A percentile compares a stretch with the other conserved stretches of the same genome.
Evolutionary conservation across 1,140 invertebrate genomes (phyloP).

Genomic region (Ditylenchus dipsaci): DNA sequence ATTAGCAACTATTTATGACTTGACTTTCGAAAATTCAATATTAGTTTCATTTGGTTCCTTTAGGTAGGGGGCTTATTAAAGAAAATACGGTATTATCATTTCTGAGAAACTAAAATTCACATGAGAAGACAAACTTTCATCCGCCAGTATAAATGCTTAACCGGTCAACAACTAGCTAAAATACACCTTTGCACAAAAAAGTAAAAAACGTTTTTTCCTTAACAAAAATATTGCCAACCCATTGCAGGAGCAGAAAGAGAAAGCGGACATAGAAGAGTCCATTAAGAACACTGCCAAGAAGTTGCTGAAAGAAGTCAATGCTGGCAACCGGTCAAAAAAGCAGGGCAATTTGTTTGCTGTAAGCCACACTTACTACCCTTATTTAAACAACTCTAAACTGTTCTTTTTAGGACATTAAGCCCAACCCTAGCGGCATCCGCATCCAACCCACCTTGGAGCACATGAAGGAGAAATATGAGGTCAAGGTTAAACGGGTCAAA

Average conservation of each 20-base stretch:
- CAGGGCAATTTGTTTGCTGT: not conserved
- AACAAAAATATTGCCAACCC: too few relatives aligned
- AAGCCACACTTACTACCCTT: not conserved
- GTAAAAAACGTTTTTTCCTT: too few relatives aligned
- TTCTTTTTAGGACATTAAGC: conserved; percentile 24
- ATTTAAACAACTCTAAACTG: not conserved
- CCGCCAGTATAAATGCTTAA: too few relatives aligned
- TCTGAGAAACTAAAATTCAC: too few relatives aligned
- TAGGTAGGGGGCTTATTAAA: too few relatives aligned
- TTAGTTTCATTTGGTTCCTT: too few relatives aligned
- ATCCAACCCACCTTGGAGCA: conserved; percentile 21
- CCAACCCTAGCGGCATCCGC: conserved; percentile 17
- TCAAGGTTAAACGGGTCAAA: conserved; percentile 4
- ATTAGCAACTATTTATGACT: too few relatives aligned
- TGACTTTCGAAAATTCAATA: too few relatives aligned
- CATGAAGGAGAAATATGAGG: conserved; percentile 36
- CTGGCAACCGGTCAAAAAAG: not conserved
- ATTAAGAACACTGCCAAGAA: conserved; percentile 44
- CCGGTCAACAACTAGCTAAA: too few relatives aligned
- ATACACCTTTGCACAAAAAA: too few relatives aligned
- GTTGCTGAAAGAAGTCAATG: conserved; percentile 18
- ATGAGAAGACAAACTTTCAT: too few relatives aligned
- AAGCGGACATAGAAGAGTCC: conserved; percentile 34
- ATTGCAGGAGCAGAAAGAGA: conserved; percentile 44
- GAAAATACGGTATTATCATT: too few relatives aligned